A percentile compares a stretch with the other conserved stretches of the same genome.
These are phyloP conservation scores for Aporophyla nigra DNA, from an alignment of 2,888 invertebrate species.

Conservation along the genomic window DNA sequence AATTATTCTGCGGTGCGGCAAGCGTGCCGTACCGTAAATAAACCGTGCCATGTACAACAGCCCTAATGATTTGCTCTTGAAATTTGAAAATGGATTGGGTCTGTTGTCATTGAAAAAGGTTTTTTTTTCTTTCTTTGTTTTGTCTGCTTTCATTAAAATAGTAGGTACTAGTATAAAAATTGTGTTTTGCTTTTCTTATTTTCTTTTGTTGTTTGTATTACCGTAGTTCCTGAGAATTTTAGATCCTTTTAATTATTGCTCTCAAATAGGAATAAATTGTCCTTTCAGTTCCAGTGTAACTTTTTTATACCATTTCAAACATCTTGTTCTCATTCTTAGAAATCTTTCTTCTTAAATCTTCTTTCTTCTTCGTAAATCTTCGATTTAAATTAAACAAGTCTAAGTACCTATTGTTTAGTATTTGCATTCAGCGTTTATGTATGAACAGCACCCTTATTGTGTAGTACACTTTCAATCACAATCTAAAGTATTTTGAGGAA, in stretches of 20 bases:
- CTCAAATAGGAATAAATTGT: background rate
- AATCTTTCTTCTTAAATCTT: no score
- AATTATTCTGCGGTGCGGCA: no score
- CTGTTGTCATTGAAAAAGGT: background rate
- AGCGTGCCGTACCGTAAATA: no score
- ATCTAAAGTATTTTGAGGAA: no score
- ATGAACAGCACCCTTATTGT: no score
- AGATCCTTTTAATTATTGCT: background rate
- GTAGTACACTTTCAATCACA: no score
- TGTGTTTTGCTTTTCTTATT: background rate
- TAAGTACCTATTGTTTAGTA: no score
- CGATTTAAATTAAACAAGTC: background rate
- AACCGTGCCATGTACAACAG: no score
- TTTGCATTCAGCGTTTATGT: no score
- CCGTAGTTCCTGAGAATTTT: background rate
- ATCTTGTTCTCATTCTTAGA: no score
- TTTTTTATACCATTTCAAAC: background rate
- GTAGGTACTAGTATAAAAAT: background rate
- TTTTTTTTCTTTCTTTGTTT: constrained; percentile 5
- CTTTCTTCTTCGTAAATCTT: background rate
- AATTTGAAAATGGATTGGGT: constrained; percentile 24
- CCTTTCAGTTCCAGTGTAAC: background rate
- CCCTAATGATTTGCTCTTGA: constrained; percentile 19
- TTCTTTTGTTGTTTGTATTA: background rate
- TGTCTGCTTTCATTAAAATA: background rate